A percentile compares a stretch with the other conserved stretches of the same genome.
phyloP scores from a whole-genome alignment of 1,140 invertebrate genomes.

The Gyrodactylus bullatarudis region DNA sequence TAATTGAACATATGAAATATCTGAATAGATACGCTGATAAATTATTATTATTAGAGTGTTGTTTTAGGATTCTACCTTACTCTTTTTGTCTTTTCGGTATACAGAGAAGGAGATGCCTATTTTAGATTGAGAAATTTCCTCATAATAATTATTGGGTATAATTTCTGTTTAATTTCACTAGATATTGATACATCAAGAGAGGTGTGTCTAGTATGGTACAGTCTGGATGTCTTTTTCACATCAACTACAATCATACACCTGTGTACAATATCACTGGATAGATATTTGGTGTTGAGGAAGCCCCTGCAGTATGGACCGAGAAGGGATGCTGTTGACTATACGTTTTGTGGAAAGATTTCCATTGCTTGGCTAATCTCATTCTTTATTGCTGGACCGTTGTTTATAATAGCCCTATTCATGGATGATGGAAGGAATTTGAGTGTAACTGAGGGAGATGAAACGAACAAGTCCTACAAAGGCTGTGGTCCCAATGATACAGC shows the following conservation, averaged over 20 bases:
- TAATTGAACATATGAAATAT: too few species aligned
- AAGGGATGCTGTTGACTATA: background rate
- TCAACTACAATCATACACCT: slow-evolving; percentile 67
- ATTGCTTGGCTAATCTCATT: slow-evolving; percentile 50
- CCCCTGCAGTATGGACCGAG: slow-evolving; percentile 35
- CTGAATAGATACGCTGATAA: too few species aligned
- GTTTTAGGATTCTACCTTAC: too few species aligned
- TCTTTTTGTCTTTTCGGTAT: too few species aligned
- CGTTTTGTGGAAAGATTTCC: slow-evolving; percentile 34
- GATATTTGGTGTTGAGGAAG: slow-evolving; percentile 33
- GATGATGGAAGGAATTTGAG: background rate
- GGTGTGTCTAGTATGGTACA: slow-evolving; percentile 11
- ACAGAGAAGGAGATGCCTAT: too few species aligned
- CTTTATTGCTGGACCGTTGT: slow-evolving; percentile 45
- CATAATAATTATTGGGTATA: too few species aligned
- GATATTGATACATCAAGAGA: background rate
- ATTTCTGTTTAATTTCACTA: too few species aligned
- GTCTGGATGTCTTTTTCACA: slow-evolving; percentile 51
- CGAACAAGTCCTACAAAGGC: slow-evolving; percentile 17
- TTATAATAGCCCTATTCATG: slow-evolving; percentile 35
- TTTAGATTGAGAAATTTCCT: too few species aligned
- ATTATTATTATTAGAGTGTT: too few species aligned
- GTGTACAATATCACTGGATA: slow-evolving; percentile 57
- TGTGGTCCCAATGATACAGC: slow-evolving; percentile 37
- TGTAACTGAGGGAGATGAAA: background rate